phyloP scores from a whole-genome alignment of 2,113 vertebrate genomes.

The Corythornis cristatus region DNA sequence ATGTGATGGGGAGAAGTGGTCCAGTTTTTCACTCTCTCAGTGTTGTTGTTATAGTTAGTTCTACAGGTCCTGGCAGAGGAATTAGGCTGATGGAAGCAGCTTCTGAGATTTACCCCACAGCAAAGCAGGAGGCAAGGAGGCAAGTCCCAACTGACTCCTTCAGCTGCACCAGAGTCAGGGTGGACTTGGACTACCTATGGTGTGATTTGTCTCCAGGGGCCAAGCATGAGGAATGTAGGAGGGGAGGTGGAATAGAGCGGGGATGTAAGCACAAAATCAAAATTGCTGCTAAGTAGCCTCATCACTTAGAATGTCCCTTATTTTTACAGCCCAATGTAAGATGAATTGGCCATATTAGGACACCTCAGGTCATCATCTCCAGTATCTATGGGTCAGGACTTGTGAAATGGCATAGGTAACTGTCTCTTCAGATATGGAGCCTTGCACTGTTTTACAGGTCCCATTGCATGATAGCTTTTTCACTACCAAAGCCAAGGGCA shows the following conservation, averaged over 20 bases:
- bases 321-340: background rate
- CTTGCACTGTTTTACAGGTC: background rate
- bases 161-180: background rate
- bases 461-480: background rate
- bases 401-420: background rate
- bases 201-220: background rate
- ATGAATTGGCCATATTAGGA: background rate
- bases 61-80: background rate
- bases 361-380: background rate
- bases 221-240: background rate
- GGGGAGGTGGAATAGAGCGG: background rate
- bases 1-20: background rate
- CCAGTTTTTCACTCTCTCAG: background rate
- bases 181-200: background rate
- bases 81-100: background rate
- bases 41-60: background rate
- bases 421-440: background rate
- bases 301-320: background rate
- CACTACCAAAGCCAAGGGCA: background rate
- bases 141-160: background rate
- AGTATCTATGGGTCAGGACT: background rate
- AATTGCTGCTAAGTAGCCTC: background rate
- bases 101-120: background rate
- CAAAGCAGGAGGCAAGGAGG: background rate
- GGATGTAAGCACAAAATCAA: background rate